These are phyloP conservation scores for Lepus europaeus DNA, from an alignment of 2,113 vertebrate species.

Conservation along the genomic window DNA sequence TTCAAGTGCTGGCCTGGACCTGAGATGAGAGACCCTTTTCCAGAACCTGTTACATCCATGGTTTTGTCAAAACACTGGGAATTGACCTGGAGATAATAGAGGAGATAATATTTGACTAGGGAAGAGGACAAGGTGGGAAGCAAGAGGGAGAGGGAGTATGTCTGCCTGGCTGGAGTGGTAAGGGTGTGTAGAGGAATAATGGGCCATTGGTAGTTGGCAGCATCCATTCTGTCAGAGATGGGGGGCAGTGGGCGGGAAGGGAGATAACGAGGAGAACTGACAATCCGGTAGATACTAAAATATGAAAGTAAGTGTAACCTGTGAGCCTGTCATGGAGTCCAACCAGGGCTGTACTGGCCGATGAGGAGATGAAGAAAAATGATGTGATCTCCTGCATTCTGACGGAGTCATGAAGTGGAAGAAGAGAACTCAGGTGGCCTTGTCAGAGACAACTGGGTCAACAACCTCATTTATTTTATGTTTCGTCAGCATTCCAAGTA, in stretches of 20 bases:
- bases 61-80: neutral
- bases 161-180: neutral
- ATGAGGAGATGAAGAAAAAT: slow-evolving; percentile 42
- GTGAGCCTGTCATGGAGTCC: neutral
- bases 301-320: slow-evolving; percentile 31
- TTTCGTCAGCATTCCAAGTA: neutral
- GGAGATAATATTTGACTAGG: slow-evolving; percentile 9
- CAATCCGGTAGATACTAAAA: neutral
- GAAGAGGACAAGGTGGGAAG: slow-evolving; percentile 34
- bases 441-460: neutral
- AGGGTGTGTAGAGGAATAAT: neutral
- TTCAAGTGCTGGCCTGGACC: slow-evolving; percentile 17
- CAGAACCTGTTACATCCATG: neutral
- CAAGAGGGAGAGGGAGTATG: neutral
- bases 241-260: neutral
- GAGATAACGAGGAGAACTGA: neutral
- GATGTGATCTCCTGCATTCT: neutral
- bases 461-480: slow-evolving; percentile 25
- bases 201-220: neutral
- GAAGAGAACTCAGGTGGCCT: slow-evolving; percentile 20
- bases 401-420: slow-evolving; percentile 26
- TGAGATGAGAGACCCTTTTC: slow-evolving; percentile 11
- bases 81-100: slow-evolving; percentile 3
- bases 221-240: neutral
- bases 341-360: neutral